Base-by-base conservation (phyloP, 2,797 vertebrate species). In the Hydrophis major region DNA sequence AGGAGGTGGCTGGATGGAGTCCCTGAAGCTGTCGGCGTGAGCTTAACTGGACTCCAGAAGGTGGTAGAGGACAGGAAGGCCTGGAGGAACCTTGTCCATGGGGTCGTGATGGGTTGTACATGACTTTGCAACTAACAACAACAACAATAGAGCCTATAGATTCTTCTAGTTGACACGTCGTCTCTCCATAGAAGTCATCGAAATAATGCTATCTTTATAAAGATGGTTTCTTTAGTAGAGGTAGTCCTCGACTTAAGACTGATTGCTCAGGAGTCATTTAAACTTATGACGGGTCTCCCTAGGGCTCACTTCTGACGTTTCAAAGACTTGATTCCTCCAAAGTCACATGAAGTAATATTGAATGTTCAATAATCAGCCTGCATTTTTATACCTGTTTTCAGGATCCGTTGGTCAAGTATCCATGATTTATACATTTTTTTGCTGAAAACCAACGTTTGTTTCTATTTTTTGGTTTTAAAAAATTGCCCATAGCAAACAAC, bases 181-280 rank as follows among this genome's bases (percentile, higher is more conserved):
- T 32, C 37, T 8, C 28, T 5, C 25, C 5, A 6, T 90, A 83
- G 92, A 61, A 93, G 59, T 22, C 50, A 57, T 25, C 50, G 47
- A 92, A 78, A 12, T 83, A 86, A 89, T n/a, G 14, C 3, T 61
- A 20, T 63, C 53, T 78, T 60, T n/a, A 28, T 86, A 37, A 28
- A 61, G 6, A 10, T 18, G 25, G 1, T 37, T 0, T 42, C 13
- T 47, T 0, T 50, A 0, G 0, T 37, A 53, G 50, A 10, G 50
- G 50, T 53, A 87, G 42, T 32, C 13, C 63, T 32, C n/a, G 16
- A 16, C 13, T 32, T 69, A 32, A 32, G 63, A 16, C 5, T 69
- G 63, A n/a, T 16, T 0, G 1, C n/a, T 32, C 16, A 69, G 5
- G n/a, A n/a, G 4, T 16, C 1, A 0, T 69, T 32, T 32, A 69